Base-by-base conservation (phyloP, 2,797 vertebrate genomes). In the Sebastes glaucus region DNA sequence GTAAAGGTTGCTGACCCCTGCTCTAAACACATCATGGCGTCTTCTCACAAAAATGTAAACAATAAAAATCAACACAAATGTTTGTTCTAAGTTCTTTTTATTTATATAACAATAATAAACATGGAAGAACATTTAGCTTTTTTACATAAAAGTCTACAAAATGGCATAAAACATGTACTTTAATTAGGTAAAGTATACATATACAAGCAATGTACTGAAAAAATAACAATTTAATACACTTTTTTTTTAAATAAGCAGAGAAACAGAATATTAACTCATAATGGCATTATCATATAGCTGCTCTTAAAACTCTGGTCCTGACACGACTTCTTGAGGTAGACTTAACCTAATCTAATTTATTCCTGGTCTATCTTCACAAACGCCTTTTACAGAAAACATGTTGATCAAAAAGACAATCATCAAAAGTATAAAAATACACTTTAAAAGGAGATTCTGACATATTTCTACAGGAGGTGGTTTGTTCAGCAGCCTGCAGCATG, bases 391-490 rank as follows among this genome's bases (percentile, higher is more conserved):
- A 77, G 23, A 66, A 69, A 55, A 60, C 56, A 46, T 14, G 4
- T 42, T 2, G 22, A 71, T 46, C 56, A 72, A 23, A 27, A 55
- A 59, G 2, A 49, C 14, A 56, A 4, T 56, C 11, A 67, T 60
- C 11, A 84, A 56, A 77, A 53, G 33, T 87, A 86, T 57, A 84
- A 81, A 87, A 86, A 80, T 20, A 2, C 33, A n/a, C 22, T 59
- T 28, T 59, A 18, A 78, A 23, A 22, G 0, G 6, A 22, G 65
- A 22, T 13, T 56, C 3, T 30, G 46, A 70, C 10, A 32, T 18
- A 46, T 53, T 33, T 32, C 20, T 61, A 38, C 25, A 35, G 20
- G 61, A 62, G 2, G 22, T 49, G 11, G 22, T 49, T 73, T 59
- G n/a, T 68, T 57, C 1, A 52, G 52, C 30, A 35, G 53, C 14